Evolutionary conservation across 2,888 invertebrate genomes (phyloP), one percentile per base, ranked within the genome.

Genomic region (Cyclophora albipunctata): DNA sequence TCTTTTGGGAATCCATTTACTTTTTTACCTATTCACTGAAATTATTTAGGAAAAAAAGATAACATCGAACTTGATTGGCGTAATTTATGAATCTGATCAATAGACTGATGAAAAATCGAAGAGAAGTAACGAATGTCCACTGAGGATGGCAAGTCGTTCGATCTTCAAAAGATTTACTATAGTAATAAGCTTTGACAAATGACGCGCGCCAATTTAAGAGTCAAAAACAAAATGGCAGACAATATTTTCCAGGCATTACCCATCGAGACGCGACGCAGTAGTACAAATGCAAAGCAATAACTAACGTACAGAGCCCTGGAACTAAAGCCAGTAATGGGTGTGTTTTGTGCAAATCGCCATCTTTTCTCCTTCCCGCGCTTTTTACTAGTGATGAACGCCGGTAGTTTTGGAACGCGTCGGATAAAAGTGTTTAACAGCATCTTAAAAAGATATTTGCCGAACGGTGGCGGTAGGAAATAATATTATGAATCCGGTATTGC

Each of bases 301-400:
- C 67, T 70, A 75, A 73, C 71, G 61, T 53, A 57, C 60, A 60
- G 5, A 37, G 37, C 4, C 37, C 60, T 64, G 64, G 63, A 67
- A 61, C 62, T 65, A 61, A 62, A 65, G 68, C 67, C 72, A 68
- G 75, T 77, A 78, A 78, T 79, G 74, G 71, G 60, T 53, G 64
- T 71, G 67, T 71, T 73, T 71, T 69, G 66, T 63, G 66, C 57
- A 64, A 66, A 66, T 67, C 64, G 65, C 69, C 64, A 67, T 70
- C 73, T 72, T 73, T 75, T 74, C 69, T 71, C 72, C 66, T 68
- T 71, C 69, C 64, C 70, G 64, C 67, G 63, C 58, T 58, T 54
- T 57, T 49, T 58, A 48, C 49, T 60, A 60, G 58, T 51, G 57
- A 45, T 45, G 57, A 33, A 42, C 48, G 5, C 35, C 45, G 20